A percentile compares a stretch with the other conserved stretches of the same genome.
phyloP scores from a whole-genome alignment of 1,140 invertebrate genomes.

The Drosophila obscura region DNA sequence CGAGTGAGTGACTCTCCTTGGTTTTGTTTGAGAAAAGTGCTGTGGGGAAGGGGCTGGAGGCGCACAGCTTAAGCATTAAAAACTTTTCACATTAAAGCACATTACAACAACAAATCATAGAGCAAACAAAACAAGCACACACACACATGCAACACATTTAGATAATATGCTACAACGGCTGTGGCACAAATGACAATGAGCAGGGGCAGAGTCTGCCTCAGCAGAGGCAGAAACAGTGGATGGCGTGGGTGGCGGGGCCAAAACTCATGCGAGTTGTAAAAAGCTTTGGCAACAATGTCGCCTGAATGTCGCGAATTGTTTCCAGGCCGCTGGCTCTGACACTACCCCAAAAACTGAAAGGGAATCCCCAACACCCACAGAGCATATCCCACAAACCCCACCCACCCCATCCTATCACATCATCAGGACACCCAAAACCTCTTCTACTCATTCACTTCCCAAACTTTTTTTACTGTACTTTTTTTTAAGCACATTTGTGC shows the following conservation, averaged over 20 bases:
- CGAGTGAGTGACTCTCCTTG: conserved; percentile 27
- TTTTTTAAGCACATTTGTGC: conserved; percentile 77
- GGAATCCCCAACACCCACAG: conserved; percentile 2
- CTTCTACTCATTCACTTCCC: not conserved
- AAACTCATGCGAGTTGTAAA: conserved; percentile 79
- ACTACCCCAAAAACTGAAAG: conserved; percentile 59
- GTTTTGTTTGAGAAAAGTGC: conserved; percentile 1
- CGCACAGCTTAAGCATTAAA: conserved; percentile 78
- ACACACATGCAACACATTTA: conserved; percentile 71
- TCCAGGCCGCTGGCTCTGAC: conserved; percentile 74
- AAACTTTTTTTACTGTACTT: conserved; percentile 52
- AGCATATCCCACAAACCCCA: not conserved
- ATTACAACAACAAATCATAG: conserved; percentile 82
- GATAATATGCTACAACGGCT: conserved; percentile 82
- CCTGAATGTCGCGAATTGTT: conserved; percentile 80
- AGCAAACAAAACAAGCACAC: conserved; percentile 57
- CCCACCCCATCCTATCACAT: not conserved
- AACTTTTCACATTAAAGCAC: conserved; percentile 82
- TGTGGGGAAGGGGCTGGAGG: not conserved
- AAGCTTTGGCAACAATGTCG: conserved; percentile 82
- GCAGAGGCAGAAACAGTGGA: not conserved
- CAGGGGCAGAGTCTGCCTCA: too few species aligned
- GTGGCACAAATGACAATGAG: conserved; percentile 71
- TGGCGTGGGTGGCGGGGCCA: not conserved
- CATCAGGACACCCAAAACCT: not conserved